Conservation (phyloP, 2,113 vertebrate species). For the Vombatus ursinus region DNA sequence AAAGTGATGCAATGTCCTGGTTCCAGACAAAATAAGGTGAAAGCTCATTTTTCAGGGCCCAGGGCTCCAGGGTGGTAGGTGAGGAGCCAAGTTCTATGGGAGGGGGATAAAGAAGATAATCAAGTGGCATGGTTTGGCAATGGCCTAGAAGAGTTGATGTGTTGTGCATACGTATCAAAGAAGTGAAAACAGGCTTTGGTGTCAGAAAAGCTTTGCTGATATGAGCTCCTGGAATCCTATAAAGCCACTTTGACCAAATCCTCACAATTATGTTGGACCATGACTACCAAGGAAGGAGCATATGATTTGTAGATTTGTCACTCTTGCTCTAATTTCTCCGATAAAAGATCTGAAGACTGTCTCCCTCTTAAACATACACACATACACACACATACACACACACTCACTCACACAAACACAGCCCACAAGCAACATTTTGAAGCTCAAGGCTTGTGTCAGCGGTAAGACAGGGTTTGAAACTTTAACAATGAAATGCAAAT, state of each 20-base stretch:
- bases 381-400: neutral
- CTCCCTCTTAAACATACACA: neutral
- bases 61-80: neutral
- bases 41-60: neutral
- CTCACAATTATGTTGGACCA: neutral
- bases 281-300: neutral
- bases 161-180: neutral
- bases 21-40: neutral
- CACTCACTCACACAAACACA: neutral
- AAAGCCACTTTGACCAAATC: neutral
- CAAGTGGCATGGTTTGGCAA: neutral
- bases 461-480: neutral
- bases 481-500: constrained; percentile 4
- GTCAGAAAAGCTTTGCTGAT: neutral
- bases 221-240: neutral
- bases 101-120: too few species aligned
- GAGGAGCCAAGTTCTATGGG: neutral
- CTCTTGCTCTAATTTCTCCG: neutral
- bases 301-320: neutral
- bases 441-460: neutral
- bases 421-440: neutral
- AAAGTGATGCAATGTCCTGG: neutral
- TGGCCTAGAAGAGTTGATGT: neutral
- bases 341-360: neutral
- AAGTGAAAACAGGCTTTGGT: neutral